Conservation (phyloP, 1,140 invertebrate genomes). For the Bathynomus jamesi region DNA sequence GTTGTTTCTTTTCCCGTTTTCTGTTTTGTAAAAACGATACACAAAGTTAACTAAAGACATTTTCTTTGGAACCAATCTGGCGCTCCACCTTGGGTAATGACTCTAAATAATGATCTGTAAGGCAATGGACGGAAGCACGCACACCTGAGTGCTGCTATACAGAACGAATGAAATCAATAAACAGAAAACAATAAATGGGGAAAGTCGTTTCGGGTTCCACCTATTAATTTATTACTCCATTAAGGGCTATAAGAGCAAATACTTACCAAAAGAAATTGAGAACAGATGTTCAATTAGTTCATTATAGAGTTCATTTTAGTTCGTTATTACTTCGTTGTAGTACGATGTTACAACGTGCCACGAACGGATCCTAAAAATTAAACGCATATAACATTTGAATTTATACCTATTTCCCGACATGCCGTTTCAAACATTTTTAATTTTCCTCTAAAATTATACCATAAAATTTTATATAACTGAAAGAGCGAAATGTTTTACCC, state of each 20-base stretch:
- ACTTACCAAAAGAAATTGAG: constrained; percentile 1
- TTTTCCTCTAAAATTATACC: too few species aligned
- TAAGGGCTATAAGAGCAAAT: background rate
- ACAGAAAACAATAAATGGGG: background rate
- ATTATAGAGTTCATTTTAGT: too few species aligned
- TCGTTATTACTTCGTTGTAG: too few species aligned
- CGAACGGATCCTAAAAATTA: too few species aligned
- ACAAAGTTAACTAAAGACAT: background rate
- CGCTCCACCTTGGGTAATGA: background rate
- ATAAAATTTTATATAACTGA: too few species aligned
- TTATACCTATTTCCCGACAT: too few species aligned
- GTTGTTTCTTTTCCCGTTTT: background rate
- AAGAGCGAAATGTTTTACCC: too few species aligned
- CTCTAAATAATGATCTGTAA: background rate
- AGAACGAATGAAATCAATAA: background rate
- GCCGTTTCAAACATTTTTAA: too few species aligned
- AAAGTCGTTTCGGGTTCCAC: background rate
- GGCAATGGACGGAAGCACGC: background rate
- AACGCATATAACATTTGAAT: too few species aligned
- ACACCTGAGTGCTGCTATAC: background rate
- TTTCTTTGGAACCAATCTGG: background rate
- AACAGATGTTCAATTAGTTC: background rate
- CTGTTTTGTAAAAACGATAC: background rate
- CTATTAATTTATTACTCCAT: background rate
- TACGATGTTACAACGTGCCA: too few species aligned